Evolutionary conservation across 2,113 vertebrate genomes (phyloP).

Genomic region (Terrapene triunguis): DNA sequence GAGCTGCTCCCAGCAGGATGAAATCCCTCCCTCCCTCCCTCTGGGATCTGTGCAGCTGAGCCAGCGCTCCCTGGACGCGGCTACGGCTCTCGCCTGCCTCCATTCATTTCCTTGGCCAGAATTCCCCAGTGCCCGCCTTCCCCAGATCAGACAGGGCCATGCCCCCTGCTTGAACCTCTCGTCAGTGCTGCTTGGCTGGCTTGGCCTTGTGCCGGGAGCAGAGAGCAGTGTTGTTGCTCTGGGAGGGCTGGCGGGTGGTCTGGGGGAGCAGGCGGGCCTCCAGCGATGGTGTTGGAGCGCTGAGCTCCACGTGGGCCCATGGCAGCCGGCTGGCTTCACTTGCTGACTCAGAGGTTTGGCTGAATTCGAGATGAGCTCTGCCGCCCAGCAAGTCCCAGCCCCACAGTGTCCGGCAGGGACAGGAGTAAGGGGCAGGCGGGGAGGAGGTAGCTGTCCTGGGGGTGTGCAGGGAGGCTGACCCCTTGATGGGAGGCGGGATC

Average conservation of each 20-base stretch:
- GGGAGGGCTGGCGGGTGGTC: not conserved
- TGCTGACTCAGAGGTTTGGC: not conserved
- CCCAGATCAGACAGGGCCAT: not conserved
- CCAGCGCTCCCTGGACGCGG: not conserved
- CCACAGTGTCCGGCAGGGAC: not conserved
- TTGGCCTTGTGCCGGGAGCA: not conserved
- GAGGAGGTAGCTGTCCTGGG: rapidly evolving
- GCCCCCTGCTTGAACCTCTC: not conserved
- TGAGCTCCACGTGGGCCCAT: not conserved
- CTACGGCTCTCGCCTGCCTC: not conserved
- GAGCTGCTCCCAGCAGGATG: not conserved
- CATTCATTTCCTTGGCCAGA: not conserved
- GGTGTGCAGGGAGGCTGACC: not conserved
- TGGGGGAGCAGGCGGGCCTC: not conserved
- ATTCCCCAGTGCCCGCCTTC: not conserved
- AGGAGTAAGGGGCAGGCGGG: not conserved
- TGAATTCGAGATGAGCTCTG: not conserved
- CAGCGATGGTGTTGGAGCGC: not conserved
- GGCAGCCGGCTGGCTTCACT: not conserved
- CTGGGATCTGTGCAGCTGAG: not conserved
- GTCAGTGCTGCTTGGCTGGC: not conserved
- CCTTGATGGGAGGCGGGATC: not conserved
- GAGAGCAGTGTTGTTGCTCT: not conserved
- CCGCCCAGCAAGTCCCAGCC: not conserved
- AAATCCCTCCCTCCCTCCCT: not conserved